These are phyloP conservation scores for Drosophila flavopinicola DNA, from an alignment of 2,888 invertebrate species.

Conservation along the genomic window DNA sequence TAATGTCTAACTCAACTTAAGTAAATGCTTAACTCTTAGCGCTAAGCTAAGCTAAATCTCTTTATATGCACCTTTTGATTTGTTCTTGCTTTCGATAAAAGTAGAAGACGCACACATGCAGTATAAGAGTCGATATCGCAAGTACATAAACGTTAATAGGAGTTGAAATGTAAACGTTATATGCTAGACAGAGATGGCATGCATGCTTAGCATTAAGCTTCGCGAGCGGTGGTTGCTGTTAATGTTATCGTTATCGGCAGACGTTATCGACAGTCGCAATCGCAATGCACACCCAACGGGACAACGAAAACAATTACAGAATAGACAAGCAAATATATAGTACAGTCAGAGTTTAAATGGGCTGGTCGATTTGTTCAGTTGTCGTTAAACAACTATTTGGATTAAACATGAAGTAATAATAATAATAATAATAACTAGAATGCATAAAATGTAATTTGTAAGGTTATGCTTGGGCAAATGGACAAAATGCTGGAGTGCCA, in stretches of 20 bases:
- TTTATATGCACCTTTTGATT: slow-evolving; percentile 52
- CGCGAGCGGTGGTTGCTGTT: background rate
- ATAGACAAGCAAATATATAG: slow-evolving; percentile 14
- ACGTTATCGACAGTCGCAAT: too few species aligned
- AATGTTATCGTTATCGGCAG: slow-evolving; percentile 17
- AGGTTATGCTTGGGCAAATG: slow-evolving; percentile 18
- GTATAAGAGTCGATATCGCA: slow-evolving; percentile 23
- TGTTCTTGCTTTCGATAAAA: slow-evolving; percentile 4
- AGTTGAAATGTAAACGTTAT: slow-evolving; percentile 16
- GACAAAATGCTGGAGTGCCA: slow-evolving; percentile 3
- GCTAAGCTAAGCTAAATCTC: background rate
- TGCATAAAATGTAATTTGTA: slow-evolving; percentile 13
- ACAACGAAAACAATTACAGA: slow-evolving; percentile 15
- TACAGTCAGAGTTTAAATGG: too few species aligned
- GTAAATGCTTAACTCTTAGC: background rate
- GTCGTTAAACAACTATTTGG: background rate
- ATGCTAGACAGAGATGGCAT: slow-evolving; percentile 42
- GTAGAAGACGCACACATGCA: slow-evolving; percentile 22
- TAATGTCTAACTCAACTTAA: slow-evolving; percentile 8
- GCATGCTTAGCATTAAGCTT: slow-evolving; percentile 25
- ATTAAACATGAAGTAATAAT: slow-evolving; percentile 5
- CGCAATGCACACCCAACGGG: slow-evolving; percentile 12
- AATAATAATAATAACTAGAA: background rate
- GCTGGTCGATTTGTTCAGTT: background rate
- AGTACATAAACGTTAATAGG: slow-evolving; percentile 20